Conservation (phyloP, 2,888 invertebrate species). For the Lymantria monacha region DNA sequence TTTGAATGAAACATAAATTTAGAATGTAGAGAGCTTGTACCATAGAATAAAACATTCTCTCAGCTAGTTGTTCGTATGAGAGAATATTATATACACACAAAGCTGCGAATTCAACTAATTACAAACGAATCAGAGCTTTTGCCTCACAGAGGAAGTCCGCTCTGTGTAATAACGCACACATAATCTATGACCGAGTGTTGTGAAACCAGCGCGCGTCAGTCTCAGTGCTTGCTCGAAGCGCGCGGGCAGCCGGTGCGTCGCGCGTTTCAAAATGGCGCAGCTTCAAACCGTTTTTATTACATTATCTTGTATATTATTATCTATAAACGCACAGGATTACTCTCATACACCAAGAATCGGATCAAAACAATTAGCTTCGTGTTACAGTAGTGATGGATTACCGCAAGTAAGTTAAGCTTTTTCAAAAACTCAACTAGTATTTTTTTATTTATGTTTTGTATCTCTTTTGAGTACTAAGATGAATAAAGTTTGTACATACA, state of each 20-base stretch:
- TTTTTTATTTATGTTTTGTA: constrained; percentile 47
- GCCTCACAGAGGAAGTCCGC: constrained; percentile 23
- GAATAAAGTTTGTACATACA: constrained; percentile 14
- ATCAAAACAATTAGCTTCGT: constrained; percentile 65
- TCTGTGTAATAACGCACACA: constrained; percentile 5
- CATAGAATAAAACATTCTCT: too few species aligned
- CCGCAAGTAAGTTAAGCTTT: constrained; percentile 68
- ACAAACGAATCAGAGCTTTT: constrained; percentile 1
- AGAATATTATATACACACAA: too few species aligned
- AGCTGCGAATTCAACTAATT: too few species aligned
- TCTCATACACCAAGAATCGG: constrained; percentile 61
- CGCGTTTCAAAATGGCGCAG: constrained; percentile 67
- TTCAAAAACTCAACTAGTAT: constrained; percentile 1
- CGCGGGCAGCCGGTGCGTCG: constrained; percentile 59
- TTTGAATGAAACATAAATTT: too few species aligned
- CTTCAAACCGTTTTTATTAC: constrained; percentile 53
- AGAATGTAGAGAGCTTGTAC: too few species aligned
- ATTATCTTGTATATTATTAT: constrained; percentile 44
- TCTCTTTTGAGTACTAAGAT: constrained; percentile 20
- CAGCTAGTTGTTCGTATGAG: too few species aligned
- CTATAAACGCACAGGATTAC: constrained; percentile 58
- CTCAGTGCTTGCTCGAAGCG: constrained; percentile 70
- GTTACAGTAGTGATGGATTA: constrained; percentile 63
- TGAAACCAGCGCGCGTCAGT: constrained; percentile 62
- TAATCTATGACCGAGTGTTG: constrained; percentile 67